Base-by-base conservation (phyloP, 1,140 invertebrate genomes). In the Daktulosphaira vitifoliae region DNA sequence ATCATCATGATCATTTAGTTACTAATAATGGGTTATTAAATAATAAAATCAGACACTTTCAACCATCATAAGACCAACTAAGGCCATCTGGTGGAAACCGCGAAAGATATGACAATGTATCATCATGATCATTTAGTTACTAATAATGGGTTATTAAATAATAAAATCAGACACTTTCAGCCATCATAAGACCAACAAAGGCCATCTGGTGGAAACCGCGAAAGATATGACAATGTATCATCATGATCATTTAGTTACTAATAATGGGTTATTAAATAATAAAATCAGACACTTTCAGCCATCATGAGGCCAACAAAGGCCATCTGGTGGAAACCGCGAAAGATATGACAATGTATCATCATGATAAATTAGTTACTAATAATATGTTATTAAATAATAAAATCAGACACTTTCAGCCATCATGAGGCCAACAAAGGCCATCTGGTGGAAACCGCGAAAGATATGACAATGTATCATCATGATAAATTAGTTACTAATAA, bases 361-460 rank as follows among this genome's bases (percentile, higher is more conserved):
- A 66, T 54, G 13, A 7, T 13, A 7, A 22, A 8, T 48, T 5
- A 16, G n/a, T 16, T 15, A 11, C 50, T 20, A 25, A 23, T 9
- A 52, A 52, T 15, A 7, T 8, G 7, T 52, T 23, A 23, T 7
- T 15, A 33, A 33, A 11, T 6, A 54, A 23, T 33, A 16, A 22
- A n/a, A 16, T 66, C 62, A 65, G 48, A 65, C 25, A 44, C 25
- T 26, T 48, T 33, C 33, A 26, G 44, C 48, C 62, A 65, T 65
- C 62, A 65, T 65, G n/a, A 16, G 29, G 48, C 49, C 13, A 22
- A n/a, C n/a, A 62, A 4, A 44, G 9, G 29, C 51, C 38, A 37
- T 53, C 50, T 53, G 59, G 59, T 65, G 59, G 59, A 65, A 65
- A 65, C 59, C 46, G 59, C 59, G 59, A 65, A 65, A 62, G 37